phyloP scores from a whole-genome alignment of 2,888 invertebrate genomes.

The Hymenopus coronatus region DNA sequence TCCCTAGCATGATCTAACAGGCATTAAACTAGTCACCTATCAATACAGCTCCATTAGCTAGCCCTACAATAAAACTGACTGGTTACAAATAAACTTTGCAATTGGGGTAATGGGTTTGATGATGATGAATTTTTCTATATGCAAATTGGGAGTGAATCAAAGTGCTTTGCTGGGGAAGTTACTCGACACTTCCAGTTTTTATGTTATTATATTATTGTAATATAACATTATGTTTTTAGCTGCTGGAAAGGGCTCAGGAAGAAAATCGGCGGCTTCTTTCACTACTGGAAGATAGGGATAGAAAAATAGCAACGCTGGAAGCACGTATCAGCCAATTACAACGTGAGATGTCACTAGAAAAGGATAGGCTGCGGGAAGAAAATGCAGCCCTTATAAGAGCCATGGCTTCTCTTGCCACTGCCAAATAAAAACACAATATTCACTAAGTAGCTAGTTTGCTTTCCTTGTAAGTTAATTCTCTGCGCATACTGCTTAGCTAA shows the following conservation, averaged over 20 bases:
- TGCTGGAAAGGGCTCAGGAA: constrained; percentile 46
- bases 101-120: too few relatives aligned
- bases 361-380: constrained; percentile 45
- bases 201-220: too few relatives aligned
- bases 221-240: constrained; percentile 36
- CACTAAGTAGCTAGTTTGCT: background rate
- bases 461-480: background rate
- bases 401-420: constrained; percentile 44
- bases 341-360: constrained; percentile 44
- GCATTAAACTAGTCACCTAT: too few relatives aligned
- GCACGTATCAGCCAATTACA: constrained; percentile 44
- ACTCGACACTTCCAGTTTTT: too few relatives aligned
- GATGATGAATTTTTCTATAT: too few relatives aligned
- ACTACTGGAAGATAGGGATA: constrained; percentile 46
- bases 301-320: constrained; percentile 46
- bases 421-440: constrained; percentile 24
- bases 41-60: too few relatives aligned
- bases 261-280: constrained; percentile 46
- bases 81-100: too few relatives aligned
- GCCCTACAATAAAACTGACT: too few relatives aligned
- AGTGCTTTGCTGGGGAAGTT: too few relatives aligned
- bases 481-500: background rate
- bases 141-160: too few relatives aligned
- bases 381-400: constrained; percentile 46
- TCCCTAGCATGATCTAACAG: too few relatives aligned